phyloP scores from a whole-genome alignment of 2,113 vertebrate genomes.

The Silurus glanis region DNA sequence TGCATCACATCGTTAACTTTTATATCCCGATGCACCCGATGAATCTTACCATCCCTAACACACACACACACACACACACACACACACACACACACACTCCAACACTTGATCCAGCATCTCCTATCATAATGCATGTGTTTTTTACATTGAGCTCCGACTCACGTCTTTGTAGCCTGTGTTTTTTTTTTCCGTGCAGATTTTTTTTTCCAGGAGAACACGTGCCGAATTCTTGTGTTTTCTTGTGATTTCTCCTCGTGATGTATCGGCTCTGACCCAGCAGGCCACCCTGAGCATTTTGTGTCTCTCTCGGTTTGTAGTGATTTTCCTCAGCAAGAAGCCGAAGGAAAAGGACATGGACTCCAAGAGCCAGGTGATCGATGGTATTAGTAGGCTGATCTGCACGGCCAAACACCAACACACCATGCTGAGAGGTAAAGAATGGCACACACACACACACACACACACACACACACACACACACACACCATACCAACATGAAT shows the following conservation, averaged over 20 bases:
- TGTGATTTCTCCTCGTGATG: slow-evolving; percentile 16
- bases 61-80: too few relatives aligned
- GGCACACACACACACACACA: slow-evolving; percentile 7
- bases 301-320: slow-evolving; percentile 66
- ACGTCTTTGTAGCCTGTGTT: not conserved
- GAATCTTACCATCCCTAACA: too few relatives aligned
- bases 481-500: not conserved
- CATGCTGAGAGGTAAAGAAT: slow-evolving; percentile 73
- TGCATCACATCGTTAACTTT: too few relatives aligned
- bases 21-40: too few relatives aligned
- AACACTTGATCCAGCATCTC: not conserved
- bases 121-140: not conserved
- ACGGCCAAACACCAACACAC: slow-evolving; percentile 86
- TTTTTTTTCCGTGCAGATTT: not conserved
- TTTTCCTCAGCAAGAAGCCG: slow-evolving; percentile 85
- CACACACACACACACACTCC: too few relatives aligned
- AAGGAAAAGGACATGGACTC: slow-evolving; percentile 84
- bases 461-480: slow-evolving; percentile 21
- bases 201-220: not conserved
- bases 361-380: slow-evolving; percentile 83
- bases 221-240: not conserved
- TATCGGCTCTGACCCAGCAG: slow-evolving; percentile 3
- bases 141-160: not conserved
- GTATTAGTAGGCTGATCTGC: slow-evolving; percentile 84
- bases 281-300: slow-evolving; percentile 19